Conservation (phyloP, 1,140 invertebrate genomes). For the Diorhabda carinulata region DNA sequence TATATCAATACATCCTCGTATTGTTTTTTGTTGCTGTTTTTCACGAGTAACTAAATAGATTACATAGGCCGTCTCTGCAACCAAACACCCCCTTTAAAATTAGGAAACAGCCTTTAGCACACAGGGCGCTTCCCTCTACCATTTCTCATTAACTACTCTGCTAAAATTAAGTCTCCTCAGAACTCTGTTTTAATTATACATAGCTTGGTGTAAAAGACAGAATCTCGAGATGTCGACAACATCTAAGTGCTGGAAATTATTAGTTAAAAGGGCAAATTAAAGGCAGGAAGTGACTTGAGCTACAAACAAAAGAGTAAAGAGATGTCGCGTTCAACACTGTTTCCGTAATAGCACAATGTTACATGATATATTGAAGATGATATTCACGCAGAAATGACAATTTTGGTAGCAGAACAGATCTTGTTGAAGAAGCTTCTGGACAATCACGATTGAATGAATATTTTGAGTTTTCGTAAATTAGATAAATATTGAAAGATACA, state of each 20-base stretch:
- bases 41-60: background rate
- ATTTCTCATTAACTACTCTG: constrained; percentile 2
- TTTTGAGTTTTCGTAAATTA: too few relatives aligned
- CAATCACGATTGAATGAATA: too few relatives aligned
- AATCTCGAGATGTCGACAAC: background rate
- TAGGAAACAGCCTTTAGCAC: background rate
- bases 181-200: constrained; percentile 3
- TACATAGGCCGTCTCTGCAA: background rate
- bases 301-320: background rate
- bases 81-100: background rate
- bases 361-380: too few relatives aligned
- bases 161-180: constrained; percentile 2
- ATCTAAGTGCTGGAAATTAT: constrained; percentile 2
- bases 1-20: too few relatives aligned
- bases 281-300: constrained; percentile 1
- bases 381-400: too few relatives aligned
- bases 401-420: too few relatives aligned
- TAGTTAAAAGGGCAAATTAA: constrained; percentile 1
- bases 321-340: background rate
- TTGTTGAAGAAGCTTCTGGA: too few relatives aligned
- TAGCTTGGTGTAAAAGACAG: constrained; percentile 1
- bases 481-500: too few relatives aligned
- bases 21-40: too few relatives aligned
- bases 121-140: background rate
- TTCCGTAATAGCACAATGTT: background rate